These are phyloP conservation scores for Trichogramma pretiosum DNA, from an alignment of 1,140 invertebrate species.

Conservation along the genomic window DNA sequence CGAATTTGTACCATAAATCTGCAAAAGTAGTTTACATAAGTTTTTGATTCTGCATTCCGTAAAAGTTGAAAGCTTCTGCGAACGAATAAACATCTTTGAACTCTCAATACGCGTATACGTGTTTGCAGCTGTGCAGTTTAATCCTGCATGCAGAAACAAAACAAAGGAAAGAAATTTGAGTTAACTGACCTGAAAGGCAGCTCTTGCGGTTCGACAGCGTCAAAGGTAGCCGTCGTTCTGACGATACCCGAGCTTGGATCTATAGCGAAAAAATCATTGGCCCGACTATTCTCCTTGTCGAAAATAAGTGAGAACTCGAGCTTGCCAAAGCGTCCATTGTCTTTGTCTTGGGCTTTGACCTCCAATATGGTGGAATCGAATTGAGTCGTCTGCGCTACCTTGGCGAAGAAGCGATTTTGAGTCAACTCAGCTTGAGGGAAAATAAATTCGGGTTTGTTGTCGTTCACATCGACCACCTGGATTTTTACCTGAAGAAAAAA, in stretches of 20 bases:
- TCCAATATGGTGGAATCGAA: slow-evolving; percentile 67
- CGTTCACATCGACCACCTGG: slow-evolving; percentile 77
- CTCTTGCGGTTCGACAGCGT: slow-evolving; percentile 51
- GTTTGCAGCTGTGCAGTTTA: not conserved
- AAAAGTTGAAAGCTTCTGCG: no score
- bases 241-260: slow-evolving; percentile 65
- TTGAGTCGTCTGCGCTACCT: slow-evolving; percentile 60
- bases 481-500: slow-evolving; percentile 59
- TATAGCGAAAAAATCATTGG: slow-evolving; percentile 57
- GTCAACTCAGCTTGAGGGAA: slow-evolving; percentile 51
- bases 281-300: slow-evolving; percentile 48
- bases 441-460: slow-evolving; percentile 74
- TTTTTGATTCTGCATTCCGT: no score
- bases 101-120: no score
- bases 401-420: slow-evolving; percentile 59
- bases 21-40: not conserved
- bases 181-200: slow-evolving; percentile 51
- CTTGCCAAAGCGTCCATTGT: slow-evolving; percentile 70
- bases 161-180: not conserved
- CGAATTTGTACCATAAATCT: slow-evolving; percentile 63
- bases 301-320: slow-evolving; percentile 61
- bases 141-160: not conserved
- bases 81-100: no score
- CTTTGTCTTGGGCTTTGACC: slow-evolving; percentile 70
- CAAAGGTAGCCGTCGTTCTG: slow-evolving; percentile 61